Conservation (phyloP, 1,140 invertebrate genomes). For the Riptortus pedestris region DNA sequence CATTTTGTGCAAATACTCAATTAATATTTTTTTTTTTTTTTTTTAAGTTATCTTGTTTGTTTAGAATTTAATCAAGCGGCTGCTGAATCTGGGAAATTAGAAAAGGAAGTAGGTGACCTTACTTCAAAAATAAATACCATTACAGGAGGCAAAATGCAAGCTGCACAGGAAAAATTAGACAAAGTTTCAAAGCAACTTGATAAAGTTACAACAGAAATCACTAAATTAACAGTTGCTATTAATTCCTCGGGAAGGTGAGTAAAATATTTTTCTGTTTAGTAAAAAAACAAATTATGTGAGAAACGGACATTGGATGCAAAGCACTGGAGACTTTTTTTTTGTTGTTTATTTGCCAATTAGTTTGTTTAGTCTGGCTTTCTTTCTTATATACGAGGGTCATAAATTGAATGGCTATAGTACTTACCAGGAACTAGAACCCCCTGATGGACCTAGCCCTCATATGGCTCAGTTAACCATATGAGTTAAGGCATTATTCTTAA, state of each 20-base stretch:
- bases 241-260: slow-evolving; percentile 64
- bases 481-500: too few species aligned
- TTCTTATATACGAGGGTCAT: too few species aligned
- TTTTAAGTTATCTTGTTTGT: slow-evolving; percentile 5
- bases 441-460: too few species aligned
- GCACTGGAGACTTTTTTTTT: too few species aligned
- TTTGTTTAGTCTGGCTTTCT: too few species aligned
- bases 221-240: slow-evolving; percentile 66
- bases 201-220: slow-evolving; percentile 58
- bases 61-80: slow-evolving; percentile 49
- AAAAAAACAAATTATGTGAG: too few species aligned
- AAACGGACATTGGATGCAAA: too few species aligned
- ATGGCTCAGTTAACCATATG: too few species aligned
- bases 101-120: slow-evolving; percentile 48
- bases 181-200: slow-evolving; percentile 56
- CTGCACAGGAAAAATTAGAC: slow-evolving; percentile 59
- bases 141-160: slow-evolving; percentile 55
- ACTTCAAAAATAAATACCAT: slow-evolving; percentile 67
- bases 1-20: neutral
- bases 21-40: neutral
- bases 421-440: too few species aligned
- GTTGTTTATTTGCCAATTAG: too few species aligned
- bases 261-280: too few species aligned
- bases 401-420: too few species aligned
- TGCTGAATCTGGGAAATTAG: slow-evolving; percentile 47